Evolutionary conservation across 2,113 vertebrate species (phyloP).

Genomic region (human (Homo sapiens)): DNA sequence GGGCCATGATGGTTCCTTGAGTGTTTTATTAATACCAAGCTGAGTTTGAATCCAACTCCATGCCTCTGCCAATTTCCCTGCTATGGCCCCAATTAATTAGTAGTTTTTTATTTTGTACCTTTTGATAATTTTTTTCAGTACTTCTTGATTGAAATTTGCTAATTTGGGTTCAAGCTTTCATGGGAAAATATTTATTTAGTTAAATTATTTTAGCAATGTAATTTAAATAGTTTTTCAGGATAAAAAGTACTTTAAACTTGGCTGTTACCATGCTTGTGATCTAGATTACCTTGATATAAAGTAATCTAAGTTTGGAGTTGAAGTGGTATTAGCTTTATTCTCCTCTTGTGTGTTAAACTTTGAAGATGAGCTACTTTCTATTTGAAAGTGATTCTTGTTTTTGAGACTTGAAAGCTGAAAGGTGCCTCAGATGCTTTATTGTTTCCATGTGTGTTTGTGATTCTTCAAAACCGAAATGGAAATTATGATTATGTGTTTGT

Average conservation of each 20-base stretch:
- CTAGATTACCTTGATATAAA: conserved; percentile 25
- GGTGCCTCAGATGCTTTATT: conserved; percentile 56
- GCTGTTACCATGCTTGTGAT: conserved; percentile 42
- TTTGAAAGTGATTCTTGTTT: conserved; percentile 58
- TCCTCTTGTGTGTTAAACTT: conserved; percentile 61
- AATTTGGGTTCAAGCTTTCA: conserved; percentile 19
- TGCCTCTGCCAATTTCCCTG: neutral
- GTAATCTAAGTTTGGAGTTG: conserved; percentile 39
- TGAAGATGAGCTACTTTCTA: conserved; percentile 63
- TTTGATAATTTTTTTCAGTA: conserved; percentile 40
- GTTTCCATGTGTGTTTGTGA: conserved; percentile 60
- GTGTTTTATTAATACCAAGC: neutral
- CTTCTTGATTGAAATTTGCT: conserved; percentile 45
- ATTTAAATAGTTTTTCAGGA: conserved; percentile 59
- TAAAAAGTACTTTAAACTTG: conserved; percentile 56
- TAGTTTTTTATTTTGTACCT: conserved; percentile 28
- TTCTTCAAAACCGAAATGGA: conserved; percentile 63
- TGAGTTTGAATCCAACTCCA: neutral
- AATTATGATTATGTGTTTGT: conserved; percentile 50
- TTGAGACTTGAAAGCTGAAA: conserved; percentile 61
- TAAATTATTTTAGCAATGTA: conserved; percentile 59
- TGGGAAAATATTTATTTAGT: conserved; percentile 48
- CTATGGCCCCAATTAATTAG: conserved; percentile 28
- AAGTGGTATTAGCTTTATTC: conserved; percentile 36
- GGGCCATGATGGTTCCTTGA: neutral